Base-by-base conservation (phyloP, 2,888 invertebrate genomes). In the Acronicta aceris region DNA sequence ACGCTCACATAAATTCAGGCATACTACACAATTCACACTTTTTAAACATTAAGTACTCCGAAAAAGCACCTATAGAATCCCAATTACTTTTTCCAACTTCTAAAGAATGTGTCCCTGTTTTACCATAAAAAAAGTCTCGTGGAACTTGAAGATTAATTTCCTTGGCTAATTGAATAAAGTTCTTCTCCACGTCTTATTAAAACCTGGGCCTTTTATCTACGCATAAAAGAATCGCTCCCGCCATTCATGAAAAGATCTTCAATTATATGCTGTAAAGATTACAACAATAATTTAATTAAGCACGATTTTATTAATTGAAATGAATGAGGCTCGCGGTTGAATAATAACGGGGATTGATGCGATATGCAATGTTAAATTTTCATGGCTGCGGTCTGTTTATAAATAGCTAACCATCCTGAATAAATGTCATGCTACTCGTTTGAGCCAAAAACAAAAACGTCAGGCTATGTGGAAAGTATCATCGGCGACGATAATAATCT, bases 161-260 rank as follows among this genome's bases (percentile, higher is more conserved):
- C 16, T 33, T 15, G n/a, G 63, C 77, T 77, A 76, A 76, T 76
- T 76, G 59, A 76, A 77, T 71, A 71, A 76, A 77, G 59, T 76
- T 62, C 47, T 30, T 47, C 47, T 59, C 58, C 38, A 66, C 64
- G 53, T 51, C 65, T 62, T 78, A 76, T 78, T 72, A 72, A 75
- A 75, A 75, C 60, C 17, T n/a, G 50, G 12, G 65, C 56, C 48
- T 74, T 70, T 78, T 76, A 61, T 74, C 72, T 70, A 40, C 51
- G 43, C 42, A 70, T 70, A 56, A 73, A 73, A 62, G 74, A 62
- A 68, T 68, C n/a, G 15, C 45, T 33, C 43, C 53, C 47, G 49
- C 46, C 21, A 67, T 60, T 67, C 55, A 13, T 43, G 46, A 50
- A 52, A 74, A 69, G 65, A 47, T 46, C 38, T 55, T 61, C 56